Base-by-base conservation (phyloP, 2,888 invertebrate species). In the Rotaria sp. region DNA sequence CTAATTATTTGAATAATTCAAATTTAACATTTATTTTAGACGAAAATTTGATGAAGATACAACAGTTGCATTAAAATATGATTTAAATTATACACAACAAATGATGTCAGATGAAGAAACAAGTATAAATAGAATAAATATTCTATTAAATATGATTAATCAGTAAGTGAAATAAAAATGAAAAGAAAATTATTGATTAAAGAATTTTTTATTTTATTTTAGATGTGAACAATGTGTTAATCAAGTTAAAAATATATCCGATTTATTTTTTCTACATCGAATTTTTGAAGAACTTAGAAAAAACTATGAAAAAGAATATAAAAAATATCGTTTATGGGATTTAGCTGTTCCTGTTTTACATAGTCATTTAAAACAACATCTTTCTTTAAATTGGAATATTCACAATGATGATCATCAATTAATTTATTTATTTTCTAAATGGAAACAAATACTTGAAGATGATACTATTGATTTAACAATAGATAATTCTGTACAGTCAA, bases 41-140 rank as follows among this genome's bases (percentile, higher is more conserved):
- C 93, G 94, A 5, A 93, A 94, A 85, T 93, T 94, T 88, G 94
- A 95, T 15, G 94, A 94, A 89, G 96, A 97, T 89, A 93, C 94
- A 88, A 93, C 95, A 13, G 93, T 95, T 0, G 94, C 94, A 0
- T 91, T 97, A 38, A 94, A 94, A 88, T 93, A 95, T 87, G 97
- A 98, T 90, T 93, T 94, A 85, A 93, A 93, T 38, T 94, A 94
- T 86, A 92, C 95, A 85, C 92, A 93, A 85, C 93, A 93, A 85
- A 92, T 94, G 52, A 91, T 95, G 35, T 92, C 93, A 10, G 93
- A 94, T 55, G 95, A 96, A 89, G 94, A 94, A 74, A 92, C 93
- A 85, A 93, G 95, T 86, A 94, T 96, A 55, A 91, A 92, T n/a
- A 94, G 94, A 1, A 91, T 97, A 87, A 93, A 94, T 88, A 93